A percentile compares a stretch with the other conserved stretches of the same genome.
phyloP scores from a whole-genome alignment of 2,888 invertebrate genomes.

The Athripsodes cinereus region DNA sequence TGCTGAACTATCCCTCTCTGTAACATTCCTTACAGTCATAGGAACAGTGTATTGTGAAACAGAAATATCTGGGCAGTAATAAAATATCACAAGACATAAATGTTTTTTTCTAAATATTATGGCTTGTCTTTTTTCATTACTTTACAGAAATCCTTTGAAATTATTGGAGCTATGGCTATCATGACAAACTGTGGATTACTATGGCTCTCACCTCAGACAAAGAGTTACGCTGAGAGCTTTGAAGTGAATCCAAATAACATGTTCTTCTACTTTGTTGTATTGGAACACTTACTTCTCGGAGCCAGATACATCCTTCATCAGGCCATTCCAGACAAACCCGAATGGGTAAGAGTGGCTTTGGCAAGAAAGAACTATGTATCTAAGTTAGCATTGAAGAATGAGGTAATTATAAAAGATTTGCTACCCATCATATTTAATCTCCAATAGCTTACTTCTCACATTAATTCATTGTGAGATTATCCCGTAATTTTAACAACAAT shows the following conservation, averaged over 20 bases:
- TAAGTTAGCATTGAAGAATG: slow-evolving; percentile 55
- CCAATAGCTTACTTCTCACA: too few relatives aligned
- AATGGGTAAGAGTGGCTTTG: slow-evolving; percentile 58
- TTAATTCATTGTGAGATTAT: too few relatives aligned
- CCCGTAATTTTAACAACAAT: too few relatives aligned
- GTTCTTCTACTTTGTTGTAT: slow-evolving; percentile 57
- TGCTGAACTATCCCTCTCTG: too few relatives aligned
- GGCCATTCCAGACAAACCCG: slow-evolving; percentile 64
- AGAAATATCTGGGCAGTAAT: too few relatives aligned
- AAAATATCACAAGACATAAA: too few relatives aligned
- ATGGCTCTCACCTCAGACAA: slow-evolving; percentile 60
- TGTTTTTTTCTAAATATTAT: too few relatives aligned
- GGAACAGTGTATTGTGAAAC: too few relatives aligned
- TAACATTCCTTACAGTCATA: too few relatives aligned
- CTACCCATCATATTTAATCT: too few relatives aligned
- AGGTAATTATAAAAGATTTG: slow-evolving; percentile 34
- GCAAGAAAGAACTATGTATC: slow-evolving; percentile 57
- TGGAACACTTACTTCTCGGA: slow-evolving; percentile 42
- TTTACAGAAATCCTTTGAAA: slow-evolving; percentile 56
- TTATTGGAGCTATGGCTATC: slow-evolving; percentile 61
- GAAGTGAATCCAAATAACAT: slow-evolving; percentile 40
- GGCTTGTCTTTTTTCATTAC: too few relatives aligned
- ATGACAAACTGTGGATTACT: slow-evolving; percentile 71
- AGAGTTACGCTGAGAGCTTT: slow-evolving; percentile 33
- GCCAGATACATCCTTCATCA: slow-evolving; percentile 54